phyloP scores from a whole-genome alignment of 2,797 vertebrate species.

The Enteromius paludinosus region DNA sequence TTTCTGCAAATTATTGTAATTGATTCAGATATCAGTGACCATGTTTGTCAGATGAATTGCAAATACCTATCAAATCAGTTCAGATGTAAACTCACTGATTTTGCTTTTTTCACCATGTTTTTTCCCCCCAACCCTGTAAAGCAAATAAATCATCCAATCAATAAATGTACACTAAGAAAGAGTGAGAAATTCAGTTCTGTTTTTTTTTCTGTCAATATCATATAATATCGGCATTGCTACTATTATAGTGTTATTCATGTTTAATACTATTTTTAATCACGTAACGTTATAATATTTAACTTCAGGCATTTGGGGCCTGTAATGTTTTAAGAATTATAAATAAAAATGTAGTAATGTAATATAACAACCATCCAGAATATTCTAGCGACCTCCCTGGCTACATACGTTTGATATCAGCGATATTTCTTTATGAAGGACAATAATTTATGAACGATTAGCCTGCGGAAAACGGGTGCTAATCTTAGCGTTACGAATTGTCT shows the following conservation, averaged over 20 bases:
- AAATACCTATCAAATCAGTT: constrained; percentile 44
- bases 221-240: neutral
- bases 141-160: constrained; percentile 57
- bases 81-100: constrained; percentile 43
- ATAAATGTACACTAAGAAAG: constrained; percentile 64
- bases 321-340: neutral
- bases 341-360: neutral
- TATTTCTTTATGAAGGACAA: neutral
- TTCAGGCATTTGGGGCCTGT: neutral
- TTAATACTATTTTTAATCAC: neutral
- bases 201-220: neutral
- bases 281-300: too few species aligned
- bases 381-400: neutral
- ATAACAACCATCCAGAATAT: neutral
- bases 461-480: neutral
- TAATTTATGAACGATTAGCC: neutral
- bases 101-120: constrained; percentile 34
- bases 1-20: constrained; percentile 34
- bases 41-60: constrained; percentile 51
- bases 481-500: neutral
- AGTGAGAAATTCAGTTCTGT: constrained; percentile 39
- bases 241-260: neutral
- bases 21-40: constrained; percentile 8
- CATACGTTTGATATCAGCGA: neutral
- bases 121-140: constrained; percentile 41